Conservation (phyloP, 2,113 vertebrate species). For the Callochromis pleurospilus region DNA sequence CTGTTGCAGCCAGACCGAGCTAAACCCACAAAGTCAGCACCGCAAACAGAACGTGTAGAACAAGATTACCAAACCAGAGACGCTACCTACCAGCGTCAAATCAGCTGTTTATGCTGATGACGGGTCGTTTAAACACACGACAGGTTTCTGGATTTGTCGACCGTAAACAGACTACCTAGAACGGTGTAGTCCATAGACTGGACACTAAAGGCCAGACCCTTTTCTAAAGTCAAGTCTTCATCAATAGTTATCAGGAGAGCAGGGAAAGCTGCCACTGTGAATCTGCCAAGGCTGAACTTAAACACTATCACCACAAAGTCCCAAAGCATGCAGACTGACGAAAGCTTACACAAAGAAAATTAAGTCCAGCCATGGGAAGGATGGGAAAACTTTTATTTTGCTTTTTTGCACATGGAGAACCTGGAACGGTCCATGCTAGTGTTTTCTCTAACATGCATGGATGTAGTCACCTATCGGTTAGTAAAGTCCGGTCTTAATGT, state of each 20-base stretch:
- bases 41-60: not conserved
- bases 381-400: not conserved
- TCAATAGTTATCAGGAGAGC: not conserved
- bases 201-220: not conserved
- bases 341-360: not conserved
- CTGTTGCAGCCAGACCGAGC: not conserved
- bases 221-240: not conserved
- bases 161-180: not conserved
- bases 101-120: not conserved
- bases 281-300: not conserved
- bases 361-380: not conserved
- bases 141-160: not conserved
- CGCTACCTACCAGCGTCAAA: not conserved
- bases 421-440: too few species aligned
- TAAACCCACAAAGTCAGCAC: not conserved
- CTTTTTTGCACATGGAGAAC: not conserved
- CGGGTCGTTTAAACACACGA: not conserved
- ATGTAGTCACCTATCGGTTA: not conserved
- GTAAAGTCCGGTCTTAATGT: not conserved
- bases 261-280: not conserved
- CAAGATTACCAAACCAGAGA: not conserved
- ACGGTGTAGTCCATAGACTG: not conserved
- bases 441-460: not conserved
- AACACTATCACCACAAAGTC: not conserved
- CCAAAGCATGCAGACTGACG: accelerated